Evolutionary conservation across 2,797 vertebrate species (phyloP), one percentile per base, ranked within the genome.

Genomic region (Rhinatrema bivittatum): DNA sequence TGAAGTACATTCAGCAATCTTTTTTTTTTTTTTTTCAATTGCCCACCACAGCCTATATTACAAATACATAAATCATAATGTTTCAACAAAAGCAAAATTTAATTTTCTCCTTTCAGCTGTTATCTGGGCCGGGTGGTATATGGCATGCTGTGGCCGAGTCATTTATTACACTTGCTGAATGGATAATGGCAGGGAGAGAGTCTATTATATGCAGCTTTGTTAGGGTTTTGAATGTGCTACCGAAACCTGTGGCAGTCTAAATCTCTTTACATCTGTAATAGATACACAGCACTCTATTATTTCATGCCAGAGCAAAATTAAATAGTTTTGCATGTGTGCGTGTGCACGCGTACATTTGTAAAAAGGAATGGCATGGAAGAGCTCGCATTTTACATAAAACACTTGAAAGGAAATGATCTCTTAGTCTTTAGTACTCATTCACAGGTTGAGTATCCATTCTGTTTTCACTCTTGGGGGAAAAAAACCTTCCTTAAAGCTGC

Each of bases 31-130:
- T 76, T 57, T 56, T 59, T 55, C 79, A 78, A 73, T 78, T 80
- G 78, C 81, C 76, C 79, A 80, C 81, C 77, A 55, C 82, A 75
- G 75, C 80, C 80, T 79, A 78, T 84, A 88, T 91, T 92, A 87
- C 82, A 84, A 84, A 90, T 91, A 91, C 91, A 98, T 98, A 97
- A 98, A 97, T 97, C 93, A 97, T 93, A 92, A 93, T 89, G 90
- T 92, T 94, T 93, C 87, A 91, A 91, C 86, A 93, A 91, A 93
- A 93, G 90, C 88, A 91, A 86, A 92, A 91, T 93, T 94, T 89
- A 84, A 92, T 94, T 97, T 94, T 85, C 90, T 83, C 77, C 87
- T 90, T 88, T 89, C 80, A 85, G 69, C 78, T 78, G 88, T 95
- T 98, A 95, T 97, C 94, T 81, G 85, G 79, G 76, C 68, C 32